Evolutionary conservation across 35 echinoderm and acorn worm species (phyloP).

Genomic region (Anneissia japonica): DNA sequence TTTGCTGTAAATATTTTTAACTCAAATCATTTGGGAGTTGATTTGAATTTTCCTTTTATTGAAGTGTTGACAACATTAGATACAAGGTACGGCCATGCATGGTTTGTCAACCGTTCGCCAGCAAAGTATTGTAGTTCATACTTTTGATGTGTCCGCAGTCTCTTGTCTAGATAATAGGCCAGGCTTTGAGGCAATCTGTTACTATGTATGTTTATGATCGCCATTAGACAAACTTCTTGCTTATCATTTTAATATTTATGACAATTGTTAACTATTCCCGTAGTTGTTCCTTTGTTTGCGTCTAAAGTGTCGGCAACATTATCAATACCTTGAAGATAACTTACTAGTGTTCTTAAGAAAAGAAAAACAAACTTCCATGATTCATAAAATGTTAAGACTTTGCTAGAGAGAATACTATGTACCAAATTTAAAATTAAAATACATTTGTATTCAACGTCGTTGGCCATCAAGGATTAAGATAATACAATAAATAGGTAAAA

Average conservation of each 20-base stretch:
- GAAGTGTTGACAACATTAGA: neutral
- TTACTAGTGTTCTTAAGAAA: too few species aligned
- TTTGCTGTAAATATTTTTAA: neutral
- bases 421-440: too few species aligned
- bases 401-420: too few species aligned
- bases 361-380: too few species aligned
- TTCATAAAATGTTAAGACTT: too few species aligned
- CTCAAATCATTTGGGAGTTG: neutral
- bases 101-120: neutral
- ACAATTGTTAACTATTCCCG: neutral
- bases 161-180: neutral
- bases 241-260: constrained; percentile 3
- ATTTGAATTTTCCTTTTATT: neutral
- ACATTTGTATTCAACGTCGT: too few species aligned
- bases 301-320: too few species aligned
- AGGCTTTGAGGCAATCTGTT: neutral
- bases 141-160: neutral
- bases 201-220: neutral
- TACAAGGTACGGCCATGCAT: neutral
- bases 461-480: too few species aligned
- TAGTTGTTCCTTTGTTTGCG: neutral
- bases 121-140: neutral
- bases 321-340: too few species aligned
- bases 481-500: too few species aligned
- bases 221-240: neutral